These are phyloP conservation scores for Mastigias papua DNA, from an alignment of 30 jellyfish, hydroid and myxozoan genomes.

Conservation along the genomic window DNA sequence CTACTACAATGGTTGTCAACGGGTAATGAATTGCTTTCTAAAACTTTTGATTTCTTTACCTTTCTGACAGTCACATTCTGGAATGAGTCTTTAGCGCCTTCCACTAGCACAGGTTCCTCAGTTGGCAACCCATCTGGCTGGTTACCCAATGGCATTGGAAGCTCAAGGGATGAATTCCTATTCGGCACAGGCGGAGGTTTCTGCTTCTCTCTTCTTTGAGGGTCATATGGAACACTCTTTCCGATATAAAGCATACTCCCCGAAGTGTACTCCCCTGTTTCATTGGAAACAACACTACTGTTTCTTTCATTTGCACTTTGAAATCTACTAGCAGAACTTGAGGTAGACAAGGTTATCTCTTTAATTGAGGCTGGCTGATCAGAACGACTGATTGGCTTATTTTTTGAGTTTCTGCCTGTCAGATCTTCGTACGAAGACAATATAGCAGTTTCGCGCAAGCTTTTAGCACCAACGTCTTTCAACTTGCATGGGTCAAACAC, in stretches of 20 bases:
- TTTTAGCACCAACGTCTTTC: conserved; percentile 20
- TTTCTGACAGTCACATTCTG: conserved; percentile 50
- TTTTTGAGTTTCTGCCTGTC: conserved; percentile 28
- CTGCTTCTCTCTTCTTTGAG: background rate
- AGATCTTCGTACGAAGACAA: conserved; percentile 71
- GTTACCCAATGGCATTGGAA: background rate
- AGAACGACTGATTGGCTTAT: conserved; percentile 67
- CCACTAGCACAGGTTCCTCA: background rate
- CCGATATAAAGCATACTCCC: background rate
- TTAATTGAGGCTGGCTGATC: conserved; percentile 48
- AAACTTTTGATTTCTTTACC: conserved; percentile 2
- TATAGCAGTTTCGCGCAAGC: conserved; percentile 72
- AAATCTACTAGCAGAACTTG: background rate
- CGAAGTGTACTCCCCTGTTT: conserved; percentile 11
- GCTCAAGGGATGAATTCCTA: conserved; percentile 16
- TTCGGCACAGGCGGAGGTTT: conserved; percentile 61
- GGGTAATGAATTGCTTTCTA: background rate
- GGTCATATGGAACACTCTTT: background rate
- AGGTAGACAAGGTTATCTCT: conserved; percentile 34
- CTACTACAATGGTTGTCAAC: background rate
- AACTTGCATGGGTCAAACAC: conserved; percentile 36
- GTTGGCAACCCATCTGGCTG: background rate
- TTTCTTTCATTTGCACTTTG: background rate
- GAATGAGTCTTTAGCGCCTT: conserved; percentile 15
- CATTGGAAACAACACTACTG: conserved; percentile 4